Conservation (phyloP, 2,113 vertebrate genomes). For the Phylloscopus whistleri region DNA sequence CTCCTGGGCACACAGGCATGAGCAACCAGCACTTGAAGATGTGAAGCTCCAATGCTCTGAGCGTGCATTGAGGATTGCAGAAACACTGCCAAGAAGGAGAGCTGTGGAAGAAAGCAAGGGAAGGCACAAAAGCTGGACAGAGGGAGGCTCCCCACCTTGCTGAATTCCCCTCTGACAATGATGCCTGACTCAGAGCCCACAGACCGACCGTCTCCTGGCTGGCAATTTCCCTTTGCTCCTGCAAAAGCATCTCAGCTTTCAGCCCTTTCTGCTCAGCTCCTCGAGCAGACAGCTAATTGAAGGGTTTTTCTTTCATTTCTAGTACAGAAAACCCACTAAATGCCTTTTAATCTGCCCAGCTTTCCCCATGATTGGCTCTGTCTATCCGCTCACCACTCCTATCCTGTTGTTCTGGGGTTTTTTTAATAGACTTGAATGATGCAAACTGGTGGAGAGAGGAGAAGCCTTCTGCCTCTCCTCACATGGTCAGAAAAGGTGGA, state of each 20-base stretch:
- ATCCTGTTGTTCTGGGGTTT: not conserved
- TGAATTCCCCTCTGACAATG: not conserved
- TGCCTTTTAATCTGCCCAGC: constrained; percentile 44
- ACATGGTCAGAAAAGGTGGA: constrained; percentile 55
- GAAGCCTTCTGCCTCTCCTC: constrained; percentile 49
- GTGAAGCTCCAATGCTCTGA: not conserved
- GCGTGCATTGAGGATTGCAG: not conserved
- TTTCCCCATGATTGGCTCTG: constrained; percentile 2
- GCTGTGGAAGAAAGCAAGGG: not conserved
- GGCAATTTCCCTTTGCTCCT: not conserved
- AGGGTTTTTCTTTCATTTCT: constrained; percentile 26
- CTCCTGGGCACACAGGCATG: accelerated
- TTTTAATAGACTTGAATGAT: constrained; percentile 8
- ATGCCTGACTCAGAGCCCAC: not conserved
- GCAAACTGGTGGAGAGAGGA: not conserved
- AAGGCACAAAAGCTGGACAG: not conserved
- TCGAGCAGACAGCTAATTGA: not conserved
- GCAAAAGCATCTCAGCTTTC: constrained; percentile 1
- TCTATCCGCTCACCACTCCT: not conserved
- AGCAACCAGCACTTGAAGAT: not conserved
- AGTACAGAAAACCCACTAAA: constrained; percentile 14
- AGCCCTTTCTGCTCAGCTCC: constrained; percentile 8
- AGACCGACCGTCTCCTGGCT: accelerated
- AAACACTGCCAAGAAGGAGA: not conserved
- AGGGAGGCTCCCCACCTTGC: not conserved